A percentile compares a stretch with the other conserved stretches of the same genome.
Conservation (phyloP, 2,888 invertebrate genomes). For the Zaprionus lineosus region DNA sequence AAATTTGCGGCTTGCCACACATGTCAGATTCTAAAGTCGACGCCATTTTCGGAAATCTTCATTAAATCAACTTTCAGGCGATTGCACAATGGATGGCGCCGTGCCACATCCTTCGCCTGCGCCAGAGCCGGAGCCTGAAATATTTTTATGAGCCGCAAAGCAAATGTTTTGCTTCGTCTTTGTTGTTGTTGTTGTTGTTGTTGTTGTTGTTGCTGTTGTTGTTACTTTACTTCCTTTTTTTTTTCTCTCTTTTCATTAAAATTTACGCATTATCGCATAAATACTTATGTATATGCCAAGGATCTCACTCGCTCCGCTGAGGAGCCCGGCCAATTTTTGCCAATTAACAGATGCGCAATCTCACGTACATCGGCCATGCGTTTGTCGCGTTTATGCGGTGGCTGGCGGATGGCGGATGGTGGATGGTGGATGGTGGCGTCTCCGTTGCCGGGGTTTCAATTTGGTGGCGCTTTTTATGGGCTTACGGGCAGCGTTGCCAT, state of each 20-base stretch:
- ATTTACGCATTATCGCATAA: constrained; percentile 76
- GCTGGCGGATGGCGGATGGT: neutral
- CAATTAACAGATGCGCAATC: constrained; percentile 72
- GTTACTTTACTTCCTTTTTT: constrained; percentile 1
- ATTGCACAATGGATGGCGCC: constrained; percentile 56
- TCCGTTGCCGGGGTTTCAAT: constrained; percentile 60
- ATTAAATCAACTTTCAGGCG: constrained; percentile 76
- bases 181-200: neutral
- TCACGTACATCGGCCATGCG: constrained; percentile 77
- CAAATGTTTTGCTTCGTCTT: constrained; percentile 38
- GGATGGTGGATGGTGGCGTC: constrained; percentile 14
- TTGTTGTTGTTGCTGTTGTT: no score
- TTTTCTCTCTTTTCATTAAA: constrained; percentile 52
- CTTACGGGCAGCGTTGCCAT: constrained; percentile 49
- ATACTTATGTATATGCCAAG: constrained; percentile 60
- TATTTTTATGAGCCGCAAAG: constrained; percentile 67
- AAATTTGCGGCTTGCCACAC: constrained; percentile 52
- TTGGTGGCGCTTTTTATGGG: constrained; percentile 64
- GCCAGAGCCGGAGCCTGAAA: constrained; percentile 5
- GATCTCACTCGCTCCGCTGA: constrained; percentile 4
- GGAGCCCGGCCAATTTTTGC: constrained; percentile 69
- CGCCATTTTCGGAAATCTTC: constrained; percentile 72
- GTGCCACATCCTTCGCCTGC: no score
- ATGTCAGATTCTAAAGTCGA: constrained; percentile 54
- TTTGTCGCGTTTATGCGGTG: constrained; percentile 52